phyloP scores from a whole-genome alignment of 2,797 vertebrate species.

The Mareca strepera region DNA sequence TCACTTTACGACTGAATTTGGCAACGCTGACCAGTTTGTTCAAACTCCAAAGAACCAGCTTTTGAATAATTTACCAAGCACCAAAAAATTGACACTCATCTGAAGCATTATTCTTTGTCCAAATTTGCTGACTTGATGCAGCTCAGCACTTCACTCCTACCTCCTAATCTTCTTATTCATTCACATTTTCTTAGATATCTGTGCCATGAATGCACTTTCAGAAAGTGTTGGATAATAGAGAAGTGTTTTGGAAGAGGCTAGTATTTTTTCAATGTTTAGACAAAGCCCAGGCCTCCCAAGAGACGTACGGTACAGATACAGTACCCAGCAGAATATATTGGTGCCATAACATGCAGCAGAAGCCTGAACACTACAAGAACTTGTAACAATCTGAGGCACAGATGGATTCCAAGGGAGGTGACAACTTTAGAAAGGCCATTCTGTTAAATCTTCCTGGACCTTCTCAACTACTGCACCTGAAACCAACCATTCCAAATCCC shows the following conservation, averaged over 20 bases:
- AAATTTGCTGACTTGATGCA: not conserved
- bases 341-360: not conserved
- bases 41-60: not conserved
- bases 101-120: not conserved
- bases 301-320: not conserved
- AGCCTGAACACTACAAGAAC: not conserved
- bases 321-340: not conserved
- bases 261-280: not conserved
- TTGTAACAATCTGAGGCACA: not conserved
- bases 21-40: not conserved
- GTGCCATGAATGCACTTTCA: not conserved
- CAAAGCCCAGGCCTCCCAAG: not conserved
- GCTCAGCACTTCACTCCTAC: not conserved
- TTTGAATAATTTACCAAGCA: not conserved
- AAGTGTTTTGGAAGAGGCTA: not conserved
- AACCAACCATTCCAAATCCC: not conserved
- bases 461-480: not conserved
- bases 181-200: not conserved
- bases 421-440: not conserved
- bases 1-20: not conserved
- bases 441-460: not conserved
- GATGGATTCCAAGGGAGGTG: not conserved
- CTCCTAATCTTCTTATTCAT: not conserved
- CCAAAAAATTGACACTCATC: not conserved
- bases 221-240: not conserved